Conservation (phyloP, 2,888 invertebrate genomes). For the Mesorhabditis belari region DNA sequence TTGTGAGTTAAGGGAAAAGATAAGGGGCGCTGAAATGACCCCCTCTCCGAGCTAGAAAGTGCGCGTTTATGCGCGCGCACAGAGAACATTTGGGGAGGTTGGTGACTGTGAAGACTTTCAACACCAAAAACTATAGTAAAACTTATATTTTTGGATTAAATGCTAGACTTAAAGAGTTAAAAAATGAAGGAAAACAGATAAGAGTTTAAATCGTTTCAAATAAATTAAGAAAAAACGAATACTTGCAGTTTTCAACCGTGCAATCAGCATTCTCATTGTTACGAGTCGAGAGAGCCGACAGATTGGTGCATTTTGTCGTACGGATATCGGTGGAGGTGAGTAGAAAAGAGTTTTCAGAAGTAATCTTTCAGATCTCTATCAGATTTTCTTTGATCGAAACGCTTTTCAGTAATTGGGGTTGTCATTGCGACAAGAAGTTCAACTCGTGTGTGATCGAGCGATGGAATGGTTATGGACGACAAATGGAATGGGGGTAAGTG, state of each 20-base stretch:
- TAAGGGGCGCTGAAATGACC: too few relatives aligned
- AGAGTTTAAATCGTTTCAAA: too few relatives aligned
- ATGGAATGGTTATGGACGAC: constrained; percentile 3
- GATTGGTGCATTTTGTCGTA: constrained; percentile 11
- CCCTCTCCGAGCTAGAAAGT: neutral
- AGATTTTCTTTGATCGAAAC: neutral
- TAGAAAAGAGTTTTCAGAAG: neutral
- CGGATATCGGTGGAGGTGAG: constrained; percentile 12
- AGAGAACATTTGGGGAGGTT: too few relatives aligned
- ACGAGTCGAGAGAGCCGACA: constrained; percentile 10
- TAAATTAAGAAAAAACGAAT: too few relatives aligned
- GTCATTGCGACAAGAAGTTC: constrained; percentile 11
- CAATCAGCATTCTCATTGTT: constrained; percentile 9
- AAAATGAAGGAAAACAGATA: too few relatives aligned
- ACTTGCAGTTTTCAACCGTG: constrained; percentile 13
- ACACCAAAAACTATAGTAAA: too few relatives aligned
- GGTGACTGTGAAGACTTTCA: too few relatives aligned
- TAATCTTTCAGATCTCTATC: neutral
- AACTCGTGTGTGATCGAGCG: constrained; percentile 11
- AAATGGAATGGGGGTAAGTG: constrained; percentile 10
- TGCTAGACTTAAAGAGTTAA: too few relatives aligned
- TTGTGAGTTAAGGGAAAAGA: too few relatives aligned
- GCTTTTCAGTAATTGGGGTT: constrained; percentile 8
- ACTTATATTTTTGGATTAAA: too few relatives aligned
- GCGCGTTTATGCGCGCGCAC: too few relatives aligned